Evolutionary conservation across 2,113 vertebrate genomes (phyloP), one percentile per base, ranked within the genome.

Genomic region (Hippocampus guttulatus): DNA sequence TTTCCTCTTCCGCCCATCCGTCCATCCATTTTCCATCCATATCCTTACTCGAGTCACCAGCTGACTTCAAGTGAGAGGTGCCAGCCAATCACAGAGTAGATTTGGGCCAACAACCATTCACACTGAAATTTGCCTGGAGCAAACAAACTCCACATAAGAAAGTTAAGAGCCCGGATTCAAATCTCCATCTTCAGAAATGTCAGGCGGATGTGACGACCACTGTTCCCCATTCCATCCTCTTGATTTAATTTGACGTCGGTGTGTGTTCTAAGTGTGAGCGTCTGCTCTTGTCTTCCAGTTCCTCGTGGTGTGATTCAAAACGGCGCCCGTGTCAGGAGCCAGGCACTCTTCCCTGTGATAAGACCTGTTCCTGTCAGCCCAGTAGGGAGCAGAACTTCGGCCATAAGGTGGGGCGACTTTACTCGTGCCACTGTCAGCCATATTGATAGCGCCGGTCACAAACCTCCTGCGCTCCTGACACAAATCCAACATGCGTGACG

Each of bases 291-390:
- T 79, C 64, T 79, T 81, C 18, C 15, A 99, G 97, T 98, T 91
- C 93, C 97, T 85, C 93, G 95, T 0, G 94, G 97, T 81, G 96
- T 99, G 91, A 98, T 98, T 88, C 96, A 96, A 85, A 99, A 99
- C 38, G 96, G 96, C 82, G 92, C 95, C 25, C 95, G 96, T n/a
- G 93, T 96, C 80, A 91, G 96, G 93, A 98, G 92, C 91, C 95
- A 95, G 89, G 95, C 95, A 67, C 93, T 96, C 85, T 97, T 98
- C 86, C 94, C 95, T 8, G 94, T 95, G 77, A 95, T 96, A 85
- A 94, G 96, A 91, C 95, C 96, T 14, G 88, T 98, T 88, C 95
- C 96, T 63, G 94, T 97, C 73, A 96, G 93, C 85, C 95, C 95
- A 21, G 94, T 96, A 58, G 95, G 95, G 77, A 95, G 94, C 91